These are phyloP conservation scores for Philopotamus ludificatus DNA, from an alignment of 1,140 invertebrate genomes.

Conservation along the genomic window DNA sequence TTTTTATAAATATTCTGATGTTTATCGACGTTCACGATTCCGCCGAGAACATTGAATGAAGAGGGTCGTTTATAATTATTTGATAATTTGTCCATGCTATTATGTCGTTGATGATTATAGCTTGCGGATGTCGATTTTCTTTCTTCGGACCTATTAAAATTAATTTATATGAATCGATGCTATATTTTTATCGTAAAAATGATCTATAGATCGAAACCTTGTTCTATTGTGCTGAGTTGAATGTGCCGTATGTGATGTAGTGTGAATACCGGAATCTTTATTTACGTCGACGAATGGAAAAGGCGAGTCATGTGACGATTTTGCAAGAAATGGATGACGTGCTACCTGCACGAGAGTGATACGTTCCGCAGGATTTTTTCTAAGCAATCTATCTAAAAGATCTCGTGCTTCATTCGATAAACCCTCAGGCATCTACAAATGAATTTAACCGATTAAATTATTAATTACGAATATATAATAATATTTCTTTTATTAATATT, in stretches of 20 bases:
- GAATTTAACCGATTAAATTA: background rate
- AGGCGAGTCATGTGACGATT: background rate
- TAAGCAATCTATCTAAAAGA: conserved; percentile 79
- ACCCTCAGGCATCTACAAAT: conserved; percentile 67
- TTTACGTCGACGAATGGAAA: conserved; percentile 8
- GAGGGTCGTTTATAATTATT: conserved; percentile 41
- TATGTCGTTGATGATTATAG: conserved; percentile 23
- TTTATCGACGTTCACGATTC: no score
- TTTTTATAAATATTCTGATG: no score
- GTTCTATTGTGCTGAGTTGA: conserved; percentile 51
- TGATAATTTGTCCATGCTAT: conserved; percentile 6
- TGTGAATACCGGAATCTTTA: conserved; percentile 54
- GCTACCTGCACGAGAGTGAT: conserved; percentile 74
- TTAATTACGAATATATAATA: background rate
- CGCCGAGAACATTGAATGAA: conserved; percentile 49
- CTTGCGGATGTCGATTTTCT: conserved; percentile 30
- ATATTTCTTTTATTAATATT: conserved; percentile 4
- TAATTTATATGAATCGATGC: background rate
- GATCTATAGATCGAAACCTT: conserved; percentile 21
- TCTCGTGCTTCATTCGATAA: conserved; percentile 82
- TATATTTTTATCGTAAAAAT: no score
- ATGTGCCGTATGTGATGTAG: conserved; percentile 53
- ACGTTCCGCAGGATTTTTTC: conserved; percentile 85
- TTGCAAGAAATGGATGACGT: conserved; percentile 75
- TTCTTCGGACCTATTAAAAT: conserved; percentile 24